These are phyloP conservation scores for Spisula subtruncata DNA, from an alignment of 2,888 invertebrate species.

Conservation along the genomic window DNA sequence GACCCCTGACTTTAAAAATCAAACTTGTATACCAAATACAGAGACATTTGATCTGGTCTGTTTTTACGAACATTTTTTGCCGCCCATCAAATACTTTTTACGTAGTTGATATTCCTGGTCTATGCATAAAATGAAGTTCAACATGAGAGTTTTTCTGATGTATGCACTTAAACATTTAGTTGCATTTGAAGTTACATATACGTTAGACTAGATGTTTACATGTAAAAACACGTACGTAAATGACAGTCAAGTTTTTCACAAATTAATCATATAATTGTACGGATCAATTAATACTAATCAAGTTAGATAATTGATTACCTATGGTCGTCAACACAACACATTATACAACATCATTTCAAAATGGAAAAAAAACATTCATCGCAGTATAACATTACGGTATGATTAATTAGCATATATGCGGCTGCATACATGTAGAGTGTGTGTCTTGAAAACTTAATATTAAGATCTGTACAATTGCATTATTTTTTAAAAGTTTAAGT, in stretches of 20 bases:
- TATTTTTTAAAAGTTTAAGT: too few relatives aligned
- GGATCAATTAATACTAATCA: constrained; percentile 6
- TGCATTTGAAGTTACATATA: constrained; percentile 12
- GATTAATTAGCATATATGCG: too few relatives aligned
- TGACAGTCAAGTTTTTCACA: background rate
- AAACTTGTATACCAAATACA: constrained; percentile 26
- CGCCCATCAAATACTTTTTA: background rate
- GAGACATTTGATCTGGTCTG: constrained; percentile 5
- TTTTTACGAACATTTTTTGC: background rate
- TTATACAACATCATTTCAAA: background rate
- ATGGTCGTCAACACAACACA: background rate
- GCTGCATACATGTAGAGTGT: too few relatives aligned
- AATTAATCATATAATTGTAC: constrained; percentile 12
- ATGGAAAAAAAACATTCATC: background rate
- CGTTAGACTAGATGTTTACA: constrained; percentile 17
- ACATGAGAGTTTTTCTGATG: background rate
- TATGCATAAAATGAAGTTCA: constrained; percentile 23
- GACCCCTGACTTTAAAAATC: constrained; percentile 22
- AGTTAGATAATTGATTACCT: constrained; percentile 9
- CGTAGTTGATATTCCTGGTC: background rate
- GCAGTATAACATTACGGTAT: too few relatives aligned
- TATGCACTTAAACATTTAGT: constrained; percentile 27
- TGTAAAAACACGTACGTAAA: constrained; percentile 10
- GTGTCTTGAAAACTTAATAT: too few relatives aligned
- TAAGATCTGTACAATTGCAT: too few relatives aligned